Conservation (phyloP, 2,888 invertebrate species). For the Caprella mutica region DNA sequence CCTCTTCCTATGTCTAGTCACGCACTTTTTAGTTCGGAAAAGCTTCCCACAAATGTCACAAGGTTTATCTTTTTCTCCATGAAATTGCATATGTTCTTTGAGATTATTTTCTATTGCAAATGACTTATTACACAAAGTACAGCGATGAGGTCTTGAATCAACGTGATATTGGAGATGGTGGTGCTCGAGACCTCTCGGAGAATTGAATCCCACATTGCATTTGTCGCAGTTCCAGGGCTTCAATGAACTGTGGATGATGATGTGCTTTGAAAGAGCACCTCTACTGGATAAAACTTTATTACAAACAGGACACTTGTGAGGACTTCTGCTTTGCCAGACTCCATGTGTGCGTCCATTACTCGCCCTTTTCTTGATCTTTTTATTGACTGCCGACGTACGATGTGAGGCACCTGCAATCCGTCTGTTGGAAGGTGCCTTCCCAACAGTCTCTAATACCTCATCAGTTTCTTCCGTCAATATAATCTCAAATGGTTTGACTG, state of each 20-base stretch:
- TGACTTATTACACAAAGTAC: slow-evolving; percentile 30
- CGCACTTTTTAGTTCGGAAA: slow-evolving; percentile 23
- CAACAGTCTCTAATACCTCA: too few species aligned
- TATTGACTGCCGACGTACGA: too few species aligned
- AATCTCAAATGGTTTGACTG: too few species aligned
- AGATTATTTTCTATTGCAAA: slow-evolving; percentile 25
- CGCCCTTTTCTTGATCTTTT: not conserved
- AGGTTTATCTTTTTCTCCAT: slow-evolving; percentile 18
- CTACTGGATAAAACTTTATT: slow-evolving; percentile 28
- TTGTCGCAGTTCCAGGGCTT: slow-evolving; percentile 28
- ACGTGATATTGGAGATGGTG: slow-evolving; percentile 29
- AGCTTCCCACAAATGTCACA: slow-evolving; percentile 29
- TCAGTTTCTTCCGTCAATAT: too few species aligned
- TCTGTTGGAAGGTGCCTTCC: too few species aligned
- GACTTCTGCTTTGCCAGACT: slow-evolving; percentile 17
- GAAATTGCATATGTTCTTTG: slow-evolving; percentile 30
- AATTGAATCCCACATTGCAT: slow-evolving; percentile 29
- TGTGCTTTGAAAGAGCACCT: slow-evolving; percentile 32
- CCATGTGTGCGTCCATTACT: not conserved
- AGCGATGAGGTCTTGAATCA: slow-evolving; percentile 22
- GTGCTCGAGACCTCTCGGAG: slow-evolving; percentile 22
- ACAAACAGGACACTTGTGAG: slow-evolving; percentile 26
- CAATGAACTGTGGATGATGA: slow-evolving; percentile 21
- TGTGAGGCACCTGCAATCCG: too few species aligned
- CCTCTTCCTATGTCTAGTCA: slow-evolving; percentile 23